Evolutionary conservation across 2,888 invertebrate genomes (phyloP).

Genomic region (Idaea aversata): DNA sequence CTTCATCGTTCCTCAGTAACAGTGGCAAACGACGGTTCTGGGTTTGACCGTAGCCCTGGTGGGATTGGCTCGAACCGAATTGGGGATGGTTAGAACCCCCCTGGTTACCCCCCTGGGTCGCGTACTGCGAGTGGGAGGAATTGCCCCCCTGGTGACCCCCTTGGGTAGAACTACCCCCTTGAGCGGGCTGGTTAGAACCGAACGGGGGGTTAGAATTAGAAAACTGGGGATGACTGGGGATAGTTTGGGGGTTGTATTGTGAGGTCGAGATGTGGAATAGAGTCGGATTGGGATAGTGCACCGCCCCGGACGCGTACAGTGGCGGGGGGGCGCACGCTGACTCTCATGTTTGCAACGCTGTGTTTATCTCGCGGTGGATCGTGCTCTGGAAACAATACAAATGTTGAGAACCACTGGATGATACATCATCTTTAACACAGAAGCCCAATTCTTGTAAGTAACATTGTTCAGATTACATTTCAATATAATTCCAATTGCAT

Average conservation of each 20-base stretch:
- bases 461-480: too few species aligned
- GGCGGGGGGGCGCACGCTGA: slow-evolving; percentile 51
- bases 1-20: slow-evolving; percentile 38
- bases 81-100: not conserved
- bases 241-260: not conserved
- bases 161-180: not conserved
- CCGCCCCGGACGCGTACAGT: slow-evolving; percentile 41
- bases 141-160: not conserved
- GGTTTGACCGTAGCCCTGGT: not conserved
- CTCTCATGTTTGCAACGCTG: slow-evolving; percentile 88
- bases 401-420: not conserved
- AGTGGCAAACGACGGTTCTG: slow-evolving; percentile 37
- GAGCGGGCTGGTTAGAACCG: not conserved
- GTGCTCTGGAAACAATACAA: slow-evolving; percentile 64
- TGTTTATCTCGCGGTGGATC: slow-evolving; percentile 90
- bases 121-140: not conserved
- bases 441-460: too few species aligned
- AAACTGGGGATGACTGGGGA: not conserved
- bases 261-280: not conserved
- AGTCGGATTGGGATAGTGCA: not conserved
- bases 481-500: too few species aligned
- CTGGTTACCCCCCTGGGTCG: not conserved
- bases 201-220: not conserved
- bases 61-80: not conserved
- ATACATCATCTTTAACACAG: not conserved